These are phyloP conservation scores for Tillus elongatus DNA, from an alignment of 2,888 invertebrate species.

Conservation along the genomic window DNA sequence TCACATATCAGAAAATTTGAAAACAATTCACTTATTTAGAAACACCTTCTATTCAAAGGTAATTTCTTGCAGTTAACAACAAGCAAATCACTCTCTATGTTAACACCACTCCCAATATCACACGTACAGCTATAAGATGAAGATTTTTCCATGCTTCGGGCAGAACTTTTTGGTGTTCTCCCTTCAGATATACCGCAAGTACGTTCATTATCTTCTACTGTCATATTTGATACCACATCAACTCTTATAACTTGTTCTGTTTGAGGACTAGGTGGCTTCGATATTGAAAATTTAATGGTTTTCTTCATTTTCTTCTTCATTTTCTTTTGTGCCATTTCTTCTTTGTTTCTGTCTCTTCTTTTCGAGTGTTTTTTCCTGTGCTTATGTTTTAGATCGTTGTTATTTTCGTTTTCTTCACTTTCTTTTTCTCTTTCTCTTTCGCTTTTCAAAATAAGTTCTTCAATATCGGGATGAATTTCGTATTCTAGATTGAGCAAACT, in stretches of 20 bases:
- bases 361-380: conserved; percentile 12
- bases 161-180: too few relatives aligned
- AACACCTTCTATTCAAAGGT: too few relatives aligned
- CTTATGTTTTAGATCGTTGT: too few relatives aligned
- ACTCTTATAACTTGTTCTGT: conserved; percentile 39
- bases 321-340: conserved; percentile 16
- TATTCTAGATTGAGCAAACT: conserved; percentile 22
- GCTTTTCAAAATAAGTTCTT: conserved; percentile 26
- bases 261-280: conserved; percentile 37
- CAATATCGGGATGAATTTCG: conserved; percentile 34
- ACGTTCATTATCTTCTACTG: conserved; percentile 25
- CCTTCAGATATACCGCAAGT: too few relatives aligned
- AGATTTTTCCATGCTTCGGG: too few relatives aligned
- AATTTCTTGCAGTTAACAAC: too few relatives aligned
- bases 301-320: conserved; percentile 26
- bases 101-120: too few relatives aligned
- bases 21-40: too few relatives aligned
- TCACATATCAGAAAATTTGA: too few relatives aligned
- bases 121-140: too few relatives aligned
- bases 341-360: conserved; percentile 11
- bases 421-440: conserved; percentile 13
- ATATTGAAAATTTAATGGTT: conserved; percentile 33
- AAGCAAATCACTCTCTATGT: too few relatives aligned
- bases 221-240: conserved; percentile 37
- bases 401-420: conserved; percentile 12